Evolutionary conservation across 2,888 invertebrate species (phyloP).

Genomic region (Hemaris fuciformis): DNA sequence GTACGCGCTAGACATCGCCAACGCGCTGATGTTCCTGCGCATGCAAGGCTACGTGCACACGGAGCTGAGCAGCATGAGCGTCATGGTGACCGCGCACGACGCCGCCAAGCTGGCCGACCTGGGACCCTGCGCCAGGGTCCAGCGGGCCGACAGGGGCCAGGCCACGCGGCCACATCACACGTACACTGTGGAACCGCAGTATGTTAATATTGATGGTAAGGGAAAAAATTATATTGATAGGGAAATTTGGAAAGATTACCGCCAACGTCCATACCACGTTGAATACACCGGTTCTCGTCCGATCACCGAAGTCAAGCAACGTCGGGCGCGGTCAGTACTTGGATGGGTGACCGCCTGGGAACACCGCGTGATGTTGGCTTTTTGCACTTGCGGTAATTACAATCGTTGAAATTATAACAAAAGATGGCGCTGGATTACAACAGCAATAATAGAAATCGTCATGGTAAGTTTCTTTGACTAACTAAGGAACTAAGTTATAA

Average conservation of each 20-base stretch:
- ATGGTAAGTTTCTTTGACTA: too few relatives aligned
- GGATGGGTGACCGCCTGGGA: slow-evolving; percentile 73
- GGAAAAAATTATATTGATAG: slow-evolving; percentile 13
- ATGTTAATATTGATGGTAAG: slow-evolving; percentile 71
- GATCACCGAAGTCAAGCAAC: slow-evolving; percentile 74
- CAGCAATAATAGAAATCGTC: too few relatives aligned
- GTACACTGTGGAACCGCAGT: slow-evolving; percentile 68
- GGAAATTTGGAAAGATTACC: slow-evolving; percentile 12
- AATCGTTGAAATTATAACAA: too few relatives aligned
- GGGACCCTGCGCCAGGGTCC: slow-evolving; percentile 41
- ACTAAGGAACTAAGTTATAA: too few relatives aligned
- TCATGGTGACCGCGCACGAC: slow-evolving; percentile 68
- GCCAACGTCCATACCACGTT: slow-evolving; percentile 64
- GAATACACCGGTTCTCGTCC: slow-evolving; percentile 74
- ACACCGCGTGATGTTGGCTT: slow-evolving; percentile 56
- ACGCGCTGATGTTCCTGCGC: slow-evolving; percentile 69
- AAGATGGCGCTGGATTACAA: too few relatives aligned
- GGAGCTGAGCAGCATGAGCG: slow-evolving; percentile 60
- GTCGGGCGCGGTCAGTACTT: slow-evolving; percentile 71
- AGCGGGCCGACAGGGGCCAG: slow-evolving; percentile 21
- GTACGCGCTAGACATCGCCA: slow-evolving; percentile 68
- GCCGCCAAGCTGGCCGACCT: slow-evolving; percentile 70
- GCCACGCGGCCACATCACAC: slow-evolving; percentile 44
- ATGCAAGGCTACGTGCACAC: slow-evolving; percentile 76
- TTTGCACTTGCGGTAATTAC: too few relatives aligned